phyloP scores from a whole-genome alignment of 2,113 vertebrate genomes.

The Numenius arquata region DNA sequence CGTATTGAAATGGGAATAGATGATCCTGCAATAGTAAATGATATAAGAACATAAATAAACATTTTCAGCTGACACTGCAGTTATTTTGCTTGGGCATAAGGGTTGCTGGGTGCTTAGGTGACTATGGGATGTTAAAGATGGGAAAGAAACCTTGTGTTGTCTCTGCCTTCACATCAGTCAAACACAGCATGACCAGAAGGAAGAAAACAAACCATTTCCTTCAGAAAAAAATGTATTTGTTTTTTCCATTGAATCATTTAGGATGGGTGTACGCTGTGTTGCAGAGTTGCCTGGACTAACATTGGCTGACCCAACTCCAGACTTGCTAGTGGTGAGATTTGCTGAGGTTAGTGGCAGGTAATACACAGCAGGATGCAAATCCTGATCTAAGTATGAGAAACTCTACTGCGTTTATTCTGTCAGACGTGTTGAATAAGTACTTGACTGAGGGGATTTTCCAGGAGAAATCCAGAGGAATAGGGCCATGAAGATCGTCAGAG shows the following conservation, averaged over 20 bases:
- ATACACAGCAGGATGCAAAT: not conserved
- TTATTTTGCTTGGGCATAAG: not conserved
- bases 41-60: not conserved
- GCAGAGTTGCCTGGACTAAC: not conserved
- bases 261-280: not conserved
- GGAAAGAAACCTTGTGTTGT: not conserved
- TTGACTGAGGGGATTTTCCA: not conserved
- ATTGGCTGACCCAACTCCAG: not conserved
- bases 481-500: too few species aligned
- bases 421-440: not conserved
- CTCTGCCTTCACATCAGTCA: not conserved
- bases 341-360: not conserved
- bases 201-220: not conserved
- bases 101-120: not conserved
- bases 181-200: not conserved
- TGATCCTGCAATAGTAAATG: not conserved
- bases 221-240: not conserved
- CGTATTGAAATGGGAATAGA: not conserved
- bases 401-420: not conserved
- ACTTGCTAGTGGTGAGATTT: not conserved
- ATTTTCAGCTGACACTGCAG: not conserved
- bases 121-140: not conserved
- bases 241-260: not conserved
- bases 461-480: not conserved
- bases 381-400: not conserved